Conservation (phyloP, 2,113 vertebrate genomes). For the Alaudala cheleensis region DNA sequence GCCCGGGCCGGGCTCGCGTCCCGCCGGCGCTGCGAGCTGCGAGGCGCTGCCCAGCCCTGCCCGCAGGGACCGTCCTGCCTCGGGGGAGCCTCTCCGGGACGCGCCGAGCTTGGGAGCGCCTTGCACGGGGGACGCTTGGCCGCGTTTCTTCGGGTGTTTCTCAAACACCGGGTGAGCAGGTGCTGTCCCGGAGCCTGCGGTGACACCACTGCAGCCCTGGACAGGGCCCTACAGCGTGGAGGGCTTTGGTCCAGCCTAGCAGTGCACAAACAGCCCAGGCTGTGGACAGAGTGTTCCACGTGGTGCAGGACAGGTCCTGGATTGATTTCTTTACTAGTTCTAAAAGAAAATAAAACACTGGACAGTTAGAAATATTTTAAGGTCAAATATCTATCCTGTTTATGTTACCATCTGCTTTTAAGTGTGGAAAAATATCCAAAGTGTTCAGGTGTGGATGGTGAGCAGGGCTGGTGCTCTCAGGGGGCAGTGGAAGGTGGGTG, state of each 20-base stretch:
- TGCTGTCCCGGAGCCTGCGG: not conserved
- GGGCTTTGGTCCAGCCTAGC: not conserved
- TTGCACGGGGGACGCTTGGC: not conserved
- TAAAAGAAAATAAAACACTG: not conserved
- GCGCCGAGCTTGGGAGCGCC: not conserved
- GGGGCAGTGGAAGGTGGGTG: not conserved
- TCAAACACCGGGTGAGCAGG: fast-evolving
- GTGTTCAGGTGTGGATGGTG: not conserved
- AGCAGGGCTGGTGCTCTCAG: not conserved
- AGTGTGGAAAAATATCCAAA: not conserved
- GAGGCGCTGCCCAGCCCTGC: not conserved
- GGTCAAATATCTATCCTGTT: not conserved
- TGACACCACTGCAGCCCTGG: not conserved
- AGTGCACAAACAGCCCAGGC: not conserved
- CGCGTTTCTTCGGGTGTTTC: not conserved
- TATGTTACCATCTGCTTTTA: fast-evolving
- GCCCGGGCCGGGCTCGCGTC: not conserved
- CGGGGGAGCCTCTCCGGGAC: no score
- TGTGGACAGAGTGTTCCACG: fast-evolving
- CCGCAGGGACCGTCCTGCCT: not conserved
- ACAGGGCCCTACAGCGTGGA: not conserved
- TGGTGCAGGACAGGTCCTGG: not conserved
- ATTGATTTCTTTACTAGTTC: not conserved
- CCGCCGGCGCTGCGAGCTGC: not conserved
- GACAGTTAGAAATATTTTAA: not conserved